Percentiles rank a stretch among this genome's conserved stretches.
Evolutionary conservation across 1,140 invertebrate genomes (phyloP).

Genomic region (Drosophila athabasca): DNA sequence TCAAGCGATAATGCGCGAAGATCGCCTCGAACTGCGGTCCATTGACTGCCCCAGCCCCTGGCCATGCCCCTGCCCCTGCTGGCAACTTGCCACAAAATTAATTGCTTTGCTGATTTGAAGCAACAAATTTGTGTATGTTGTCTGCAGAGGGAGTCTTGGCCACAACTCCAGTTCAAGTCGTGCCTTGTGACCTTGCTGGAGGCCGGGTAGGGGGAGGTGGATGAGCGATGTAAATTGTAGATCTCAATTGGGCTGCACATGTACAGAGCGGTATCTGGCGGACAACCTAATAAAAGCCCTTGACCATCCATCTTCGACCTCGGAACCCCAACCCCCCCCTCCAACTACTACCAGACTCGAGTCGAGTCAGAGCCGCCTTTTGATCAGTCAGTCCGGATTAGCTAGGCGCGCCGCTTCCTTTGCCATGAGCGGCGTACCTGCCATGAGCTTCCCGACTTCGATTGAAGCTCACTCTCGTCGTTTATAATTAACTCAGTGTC

Average conservation of each 20-base stretch:
- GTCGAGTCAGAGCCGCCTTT: constrained; percentile 51
- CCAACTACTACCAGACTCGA: too few species aligned
- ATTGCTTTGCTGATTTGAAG: constrained; percentile 67
- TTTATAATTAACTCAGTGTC: constrained; percentile 77
- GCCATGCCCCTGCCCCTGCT: background rate
- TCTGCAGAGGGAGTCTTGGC: background rate
- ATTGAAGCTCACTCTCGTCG: constrained; percentile 69
- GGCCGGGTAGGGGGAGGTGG: too few species aligned
- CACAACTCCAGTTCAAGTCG: too few species aligned
- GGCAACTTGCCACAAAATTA: constrained; percentile 57
- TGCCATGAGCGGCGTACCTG: background rate
- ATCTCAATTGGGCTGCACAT: constrained; percentile 44
- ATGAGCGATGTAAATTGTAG: constrained; percentile 13
- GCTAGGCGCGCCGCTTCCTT: constrained; percentile 59
- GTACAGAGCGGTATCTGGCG: constrained; percentile 13
- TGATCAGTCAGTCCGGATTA: constrained; percentile 76
- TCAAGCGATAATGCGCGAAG: constrained; percentile 63
- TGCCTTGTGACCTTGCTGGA: too few species aligned
- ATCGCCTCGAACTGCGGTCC: constrained; percentile 31
- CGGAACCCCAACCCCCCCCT: background rate
- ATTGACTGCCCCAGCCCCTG: too few species aligned
- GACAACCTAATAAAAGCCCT: constrained; percentile 51
- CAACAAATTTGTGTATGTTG: constrained; percentile 47
- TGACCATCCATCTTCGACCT: constrained; percentile 36
- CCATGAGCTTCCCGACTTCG: constrained; percentile 18